Conservation (phyloP, 2,113 vertebrate species). For the Spheniscus mendiculus region DNA sequence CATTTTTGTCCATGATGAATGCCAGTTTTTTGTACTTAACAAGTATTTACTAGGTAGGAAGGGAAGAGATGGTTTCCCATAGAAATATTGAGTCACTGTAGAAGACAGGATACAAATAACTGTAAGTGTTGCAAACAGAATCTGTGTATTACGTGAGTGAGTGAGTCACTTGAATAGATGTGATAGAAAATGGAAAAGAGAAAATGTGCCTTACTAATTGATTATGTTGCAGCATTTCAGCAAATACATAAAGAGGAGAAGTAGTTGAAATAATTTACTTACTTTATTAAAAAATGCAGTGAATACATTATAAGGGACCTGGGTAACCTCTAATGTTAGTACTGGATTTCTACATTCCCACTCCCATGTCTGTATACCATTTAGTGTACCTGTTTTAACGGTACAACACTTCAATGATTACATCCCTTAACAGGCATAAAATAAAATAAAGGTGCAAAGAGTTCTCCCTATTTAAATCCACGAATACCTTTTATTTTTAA, state of each 20-base stretch:
- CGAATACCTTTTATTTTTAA: neutral
- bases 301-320: neutral
- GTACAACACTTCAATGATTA: neutral
- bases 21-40: neutral
- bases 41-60: conserved; percentile 29
- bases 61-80: neutral
- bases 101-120: conserved; percentile 24
- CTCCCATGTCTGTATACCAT: neutral
- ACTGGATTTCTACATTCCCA: neutral
- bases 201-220: neutral
- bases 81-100: conserved; percentile 37
- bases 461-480: neutral
- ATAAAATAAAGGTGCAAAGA: neutral
- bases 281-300: neutral
- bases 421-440: neutral
- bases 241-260: neutral
- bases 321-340: neutral
- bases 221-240: neutral
- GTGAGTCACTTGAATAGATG: conserved; percentile 8
- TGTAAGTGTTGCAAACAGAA: conserved; percentile 6
- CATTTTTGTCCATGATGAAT: neutral
- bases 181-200: neutral
- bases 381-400: neutral
- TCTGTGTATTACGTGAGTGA: neutral
- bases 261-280: neutral